Percentiles rank a stretch among this genome's conserved stretches.
These are phyloP conservation scores for Eublepharis macularius DNA, from an alignment of 2,113 vertebrate species.

Conservation along the genomic window DNA sequence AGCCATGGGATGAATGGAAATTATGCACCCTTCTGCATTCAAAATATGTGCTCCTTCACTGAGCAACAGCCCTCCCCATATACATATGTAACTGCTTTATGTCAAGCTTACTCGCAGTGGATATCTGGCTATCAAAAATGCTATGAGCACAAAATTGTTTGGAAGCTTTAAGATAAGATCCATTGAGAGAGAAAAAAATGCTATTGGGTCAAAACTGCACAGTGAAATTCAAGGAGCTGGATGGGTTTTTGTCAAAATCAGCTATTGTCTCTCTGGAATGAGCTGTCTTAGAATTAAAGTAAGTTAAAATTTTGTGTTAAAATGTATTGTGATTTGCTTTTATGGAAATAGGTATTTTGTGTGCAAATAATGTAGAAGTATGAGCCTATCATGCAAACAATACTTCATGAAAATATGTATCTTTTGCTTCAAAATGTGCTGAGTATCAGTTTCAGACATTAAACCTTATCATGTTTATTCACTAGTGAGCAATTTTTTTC, in stretches of 20 bases:
- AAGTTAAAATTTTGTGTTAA: not conserved
- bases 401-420: not conserved
- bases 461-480: not conserved
- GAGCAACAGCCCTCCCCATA: no score
- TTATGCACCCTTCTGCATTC: no score
- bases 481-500: not conserved
- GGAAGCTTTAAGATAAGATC: not conserved
- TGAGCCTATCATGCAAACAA: not conserved
- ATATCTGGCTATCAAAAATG: no score
- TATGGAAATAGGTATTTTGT: not conserved
- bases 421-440: not conserved
- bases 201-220: not conserved
- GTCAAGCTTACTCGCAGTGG: no score
- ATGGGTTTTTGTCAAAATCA: not conserved
- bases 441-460: not conserved
- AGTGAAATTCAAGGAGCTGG: not conserved
- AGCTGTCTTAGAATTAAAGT: not conserved
- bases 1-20: no score
- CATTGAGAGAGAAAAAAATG: not conserved
- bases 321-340: not conserved
- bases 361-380: not conserved
- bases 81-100: no score
- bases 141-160: no score
- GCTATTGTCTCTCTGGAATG: not conserved
- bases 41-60: no score